Evolutionary conservation across 2,113 vertebrate species (phyloP).

Genomic region (Myrmecophaga tridactyla): DNA sequence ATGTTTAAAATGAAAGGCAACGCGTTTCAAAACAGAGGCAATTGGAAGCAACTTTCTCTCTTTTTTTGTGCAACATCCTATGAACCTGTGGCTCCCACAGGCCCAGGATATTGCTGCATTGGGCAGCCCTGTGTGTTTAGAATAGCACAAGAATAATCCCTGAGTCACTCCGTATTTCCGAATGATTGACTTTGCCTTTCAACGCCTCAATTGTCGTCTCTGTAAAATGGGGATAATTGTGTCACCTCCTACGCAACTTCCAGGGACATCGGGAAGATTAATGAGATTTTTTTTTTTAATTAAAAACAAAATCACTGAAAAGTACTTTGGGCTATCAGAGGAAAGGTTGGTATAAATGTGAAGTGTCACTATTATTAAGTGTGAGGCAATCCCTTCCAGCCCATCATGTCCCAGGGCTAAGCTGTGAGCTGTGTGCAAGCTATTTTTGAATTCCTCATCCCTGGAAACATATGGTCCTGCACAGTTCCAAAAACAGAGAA

Average conservation of each 20-base stretch:
- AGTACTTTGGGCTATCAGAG: conserved; percentile 5
- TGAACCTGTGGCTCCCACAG: neutral
- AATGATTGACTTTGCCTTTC: neutral
- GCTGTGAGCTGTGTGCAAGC: conserved; percentile 59
- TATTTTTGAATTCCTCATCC: conserved; percentile 77
- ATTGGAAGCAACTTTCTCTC: conserved; percentile 20
- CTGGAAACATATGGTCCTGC: conserved; percentile 72
- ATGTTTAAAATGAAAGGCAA: conserved; percentile 17
- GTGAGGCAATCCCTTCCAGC: conserved; percentile 52
- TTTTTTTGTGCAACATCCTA: conserved; percentile 59
- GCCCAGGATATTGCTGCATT: conserved; percentile 15
- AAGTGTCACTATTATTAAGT: conserved; percentile 63
- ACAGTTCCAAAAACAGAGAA: conserved; percentile 67
- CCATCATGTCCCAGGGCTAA: conserved; percentile 42
- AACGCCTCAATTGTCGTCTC: neutral
- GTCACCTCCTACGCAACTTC: neutral
- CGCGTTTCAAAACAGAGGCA: conserved; percentile 57
- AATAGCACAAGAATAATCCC: neutral
- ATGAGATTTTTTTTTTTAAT: neutral
- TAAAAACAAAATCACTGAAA: neutral
- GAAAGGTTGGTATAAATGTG: conserved; percentile 9
- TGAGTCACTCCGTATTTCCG: neutral
- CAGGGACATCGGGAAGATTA: neutral
- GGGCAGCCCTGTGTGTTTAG: neutral
- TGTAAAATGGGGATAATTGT: neutral